phyloP scores from a whole-genome alignment of 2,888 invertebrate genomes.

The Cerceris ruficornis region DNA sequence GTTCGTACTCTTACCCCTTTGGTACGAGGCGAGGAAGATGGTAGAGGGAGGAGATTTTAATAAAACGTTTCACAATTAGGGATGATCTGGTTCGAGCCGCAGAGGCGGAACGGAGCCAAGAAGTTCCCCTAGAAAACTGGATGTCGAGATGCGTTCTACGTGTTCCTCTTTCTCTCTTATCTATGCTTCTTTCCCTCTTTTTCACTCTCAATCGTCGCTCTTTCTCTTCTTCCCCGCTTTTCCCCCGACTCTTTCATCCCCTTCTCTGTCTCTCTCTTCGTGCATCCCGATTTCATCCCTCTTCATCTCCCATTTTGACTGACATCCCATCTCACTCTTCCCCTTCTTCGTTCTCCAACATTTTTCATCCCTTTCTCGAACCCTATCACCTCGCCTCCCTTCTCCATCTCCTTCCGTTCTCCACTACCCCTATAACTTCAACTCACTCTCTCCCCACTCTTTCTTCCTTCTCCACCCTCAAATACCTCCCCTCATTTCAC shows the following conservation, averaged over 20 bases:
- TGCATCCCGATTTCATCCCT: not conserved
- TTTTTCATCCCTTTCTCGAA: not conserved
- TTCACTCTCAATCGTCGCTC: not conserved
- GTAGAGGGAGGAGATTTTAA: conserved; percentile 23
- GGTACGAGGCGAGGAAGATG: not conserved
- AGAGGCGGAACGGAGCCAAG: conserved; percentile 8
- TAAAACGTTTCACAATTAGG: conserved; percentile 39
- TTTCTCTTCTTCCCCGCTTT: not conserved
- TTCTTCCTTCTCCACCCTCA: conserved; percentile 1
- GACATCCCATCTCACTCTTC: conserved; percentile 17
- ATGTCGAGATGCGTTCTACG: conserved; percentile 2
- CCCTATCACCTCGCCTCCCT: not conserved
- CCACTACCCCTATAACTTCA: not conserved
- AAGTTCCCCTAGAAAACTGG: conserved; percentile 17
- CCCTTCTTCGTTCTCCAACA: conserved; percentile 27
- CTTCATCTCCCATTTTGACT: not conserved
- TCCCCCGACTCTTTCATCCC: not conserved
- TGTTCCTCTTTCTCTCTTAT: conserved; percentile 1
- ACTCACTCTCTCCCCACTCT: not conserved
- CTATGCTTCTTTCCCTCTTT: conserved; percentile 20
- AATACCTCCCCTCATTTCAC: conserved; percentile 19
- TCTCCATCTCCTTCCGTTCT: conserved; percentile 13
- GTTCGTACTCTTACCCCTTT: not conserved
- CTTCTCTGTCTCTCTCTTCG: conserved; percentile 1
- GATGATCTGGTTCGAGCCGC: conserved; percentile 52